Conservation (phyloP, 53 echinoderm and acorn worm species). For the Henricia sp. region DNA sequence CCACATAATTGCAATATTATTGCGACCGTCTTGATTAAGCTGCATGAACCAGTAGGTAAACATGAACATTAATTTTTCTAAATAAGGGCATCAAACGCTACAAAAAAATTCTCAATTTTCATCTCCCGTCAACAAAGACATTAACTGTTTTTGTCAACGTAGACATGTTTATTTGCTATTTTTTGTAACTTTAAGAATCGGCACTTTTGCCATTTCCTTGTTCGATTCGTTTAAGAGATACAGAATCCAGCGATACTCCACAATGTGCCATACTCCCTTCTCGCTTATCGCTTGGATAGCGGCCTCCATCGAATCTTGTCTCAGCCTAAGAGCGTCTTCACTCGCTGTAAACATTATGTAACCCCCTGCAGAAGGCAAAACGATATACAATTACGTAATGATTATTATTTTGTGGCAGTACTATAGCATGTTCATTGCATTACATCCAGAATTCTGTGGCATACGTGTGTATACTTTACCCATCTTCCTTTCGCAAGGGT, state of each 20-base stretch:
- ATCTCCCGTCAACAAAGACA: too few relatives aligned
- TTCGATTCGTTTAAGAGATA: neutral
- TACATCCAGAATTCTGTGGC: neutral
- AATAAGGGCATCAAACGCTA: too few relatives aligned
- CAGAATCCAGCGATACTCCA: conserved; percentile 5
- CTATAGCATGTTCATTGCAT: neutral
- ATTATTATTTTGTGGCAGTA: neutral
- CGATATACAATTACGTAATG: neutral
- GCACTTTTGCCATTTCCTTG: conserved; percentile 40
- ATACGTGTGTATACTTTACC: neutral
- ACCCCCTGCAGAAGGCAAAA: neutral
- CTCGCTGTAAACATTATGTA: conserved; percentile 38
- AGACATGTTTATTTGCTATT: too few relatives aligned
- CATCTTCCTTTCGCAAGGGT: too few relatives aligned
- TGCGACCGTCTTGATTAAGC: too few relatives aligned
- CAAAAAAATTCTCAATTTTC: too few relatives aligned
- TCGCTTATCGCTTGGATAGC: neutral
- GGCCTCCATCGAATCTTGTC: neutral
- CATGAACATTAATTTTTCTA: too few relatives aligned
- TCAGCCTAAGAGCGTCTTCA: neutral
- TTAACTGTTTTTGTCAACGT: too few relatives aligned
- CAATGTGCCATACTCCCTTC: conserved; percentile 13
- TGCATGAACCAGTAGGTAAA: too few relatives aligned
- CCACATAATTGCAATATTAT: too few relatives aligned
- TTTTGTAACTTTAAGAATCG: conserved; percentile 2